These are phyloP conservation scores for Hedya salicella DNA, from an alignment of 2,888 invertebrate species.

Conservation along the genomic window DNA sequence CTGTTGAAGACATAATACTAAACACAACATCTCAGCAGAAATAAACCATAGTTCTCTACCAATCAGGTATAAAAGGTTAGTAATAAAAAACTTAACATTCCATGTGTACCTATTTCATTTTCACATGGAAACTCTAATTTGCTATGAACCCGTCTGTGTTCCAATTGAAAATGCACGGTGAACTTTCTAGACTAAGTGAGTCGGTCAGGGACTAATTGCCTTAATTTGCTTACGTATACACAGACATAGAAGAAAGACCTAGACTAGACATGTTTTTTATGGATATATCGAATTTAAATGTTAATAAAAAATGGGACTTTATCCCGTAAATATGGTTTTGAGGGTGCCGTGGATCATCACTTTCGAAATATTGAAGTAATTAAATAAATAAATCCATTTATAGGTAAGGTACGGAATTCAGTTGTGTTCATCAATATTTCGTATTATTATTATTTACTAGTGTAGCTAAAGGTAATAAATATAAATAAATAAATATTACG, in stretches of 20 bases:
- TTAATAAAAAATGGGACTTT: too few species aligned
- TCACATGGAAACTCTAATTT: conserved; percentile 10
- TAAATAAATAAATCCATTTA: too few species aligned
- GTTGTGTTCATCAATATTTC: too few species aligned
- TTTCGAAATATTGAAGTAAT: too few species aligned
- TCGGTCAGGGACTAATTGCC: conserved; percentile 19
- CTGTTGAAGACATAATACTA: background rate
- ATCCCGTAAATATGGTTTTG: too few species aligned
- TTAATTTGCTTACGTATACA: conserved; percentile 8
- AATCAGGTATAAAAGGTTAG: background rate
- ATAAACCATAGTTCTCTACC: background rate
- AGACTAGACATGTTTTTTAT: conserved; percentile 1
- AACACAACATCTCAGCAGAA: background rate
- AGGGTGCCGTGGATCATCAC: too few species aligned
- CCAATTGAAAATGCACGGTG: background rate
- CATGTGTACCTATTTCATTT: background rate
- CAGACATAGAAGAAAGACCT: background rate
- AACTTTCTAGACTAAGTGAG: conserved; percentile 13
- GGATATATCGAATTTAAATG: background rate
- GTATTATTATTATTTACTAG: too few species aligned
- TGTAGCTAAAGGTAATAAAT: too few species aligned
- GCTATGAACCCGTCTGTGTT: background rate
- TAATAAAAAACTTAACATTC: conserved; percentile 2
- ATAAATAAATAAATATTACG: too few species aligned
- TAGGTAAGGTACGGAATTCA: too few species aligned